Percentiles rank a stretch among this genome's conserved stretches.
phyloP scores from a whole-genome alignment of 1,140 invertebrate genomes.

The Zelostemma sp. region DNA sequence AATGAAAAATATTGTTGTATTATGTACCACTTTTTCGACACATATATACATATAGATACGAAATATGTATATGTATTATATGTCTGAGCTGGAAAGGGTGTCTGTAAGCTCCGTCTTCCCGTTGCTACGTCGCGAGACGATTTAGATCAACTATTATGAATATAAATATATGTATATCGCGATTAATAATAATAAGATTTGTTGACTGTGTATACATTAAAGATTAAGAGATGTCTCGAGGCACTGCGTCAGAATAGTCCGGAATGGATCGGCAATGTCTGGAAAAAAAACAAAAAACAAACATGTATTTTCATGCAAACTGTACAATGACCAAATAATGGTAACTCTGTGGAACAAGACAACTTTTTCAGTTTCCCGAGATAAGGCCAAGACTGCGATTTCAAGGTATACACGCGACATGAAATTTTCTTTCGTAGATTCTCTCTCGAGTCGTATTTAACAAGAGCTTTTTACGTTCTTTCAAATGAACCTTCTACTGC shows the following conservation, averaged over 20 bases:
- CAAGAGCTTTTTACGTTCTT: background rate
- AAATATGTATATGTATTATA: slow-evolving; percentile 27
- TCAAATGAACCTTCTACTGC: background rate
- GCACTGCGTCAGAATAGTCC: slow-evolving; percentile 46
- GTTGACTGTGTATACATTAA: slow-evolving; percentile 63
- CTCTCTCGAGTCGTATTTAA: background rate
- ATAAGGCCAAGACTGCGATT: slow-evolving; percentile 8
- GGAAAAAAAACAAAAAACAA: background rate
- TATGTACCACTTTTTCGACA: background rate
- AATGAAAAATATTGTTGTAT: background rate
- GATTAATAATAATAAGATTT: slow-evolving; percentile 62
- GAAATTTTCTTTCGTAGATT: background rate
- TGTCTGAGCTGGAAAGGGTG: slow-evolving; percentile 63
- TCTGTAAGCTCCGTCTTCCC: slow-evolving; percentile 70
- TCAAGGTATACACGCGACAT: background rate
- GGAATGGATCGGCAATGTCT: slow-evolving; percentile 42
- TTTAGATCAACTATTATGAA: slow-evolving; percentile 55
- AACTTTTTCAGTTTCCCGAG: slow-evolving; percentile 3
- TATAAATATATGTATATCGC: slow-evolving; percentile 26
- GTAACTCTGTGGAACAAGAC: background rate
- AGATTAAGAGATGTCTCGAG: slow-evolving; percentile 22
- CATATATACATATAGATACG: slow-evolving; percentile 1
- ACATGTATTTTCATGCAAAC: slow-evolving; percentile 7
- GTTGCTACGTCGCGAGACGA: slow-evolving; percentile 69
- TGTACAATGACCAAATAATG: slow-evolving; percentile 4